Evolutionary conservation across 2,888 invertebrate genomes (phyloP), one percentile per base, ranked within the genome.

Genomic region (Blastobasis lacticolella): DNA sequence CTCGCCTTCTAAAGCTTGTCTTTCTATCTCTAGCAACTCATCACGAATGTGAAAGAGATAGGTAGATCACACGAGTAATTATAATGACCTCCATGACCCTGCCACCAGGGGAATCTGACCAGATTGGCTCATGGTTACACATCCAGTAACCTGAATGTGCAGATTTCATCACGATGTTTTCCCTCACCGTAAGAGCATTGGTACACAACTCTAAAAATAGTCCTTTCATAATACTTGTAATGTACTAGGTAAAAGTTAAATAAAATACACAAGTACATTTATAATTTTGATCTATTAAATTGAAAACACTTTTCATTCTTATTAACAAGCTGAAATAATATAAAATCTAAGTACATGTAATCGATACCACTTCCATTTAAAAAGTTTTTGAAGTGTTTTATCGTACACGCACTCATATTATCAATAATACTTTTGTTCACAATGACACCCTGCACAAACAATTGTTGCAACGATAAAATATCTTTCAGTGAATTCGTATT

Each of bases 211-310:
- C 23, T 2, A 3, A 23, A 23, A 23, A 23, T 1, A 23, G 23
- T 23, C 23, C n/a, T n/a, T n/a, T n/a, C n/a, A n/a, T n/a, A n/a
- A n/a, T 3, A 23, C 23, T 23, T 23, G 23, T 23, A 23, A 23
- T 23, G 23, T 23, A 2, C 23, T 23, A 23, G 23, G 23, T 23
- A 23, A 23, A 23, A 23, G 23, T 3, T 10, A 6, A 44, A 44
- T 10, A n/a, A 37, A 47, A 10, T 47, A 51, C 50, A 57, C 48
- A 41, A 52, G 40, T 46, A 4, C 8, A 5, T 10, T 48, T 48
- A 57, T 37, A 59, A 46, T 49, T 59, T 59, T 4, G 59, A 57
- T 42, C 47, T 43, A 38, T 48, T 56, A 51, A 54, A 56, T 54
- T 57, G 49, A 37, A 45, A 46, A 51, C 36, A 50, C 37, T 44